Base-by-base conservation (phyloP, 2,888 invertebrate species). In the Thecophora atra region DNA sequence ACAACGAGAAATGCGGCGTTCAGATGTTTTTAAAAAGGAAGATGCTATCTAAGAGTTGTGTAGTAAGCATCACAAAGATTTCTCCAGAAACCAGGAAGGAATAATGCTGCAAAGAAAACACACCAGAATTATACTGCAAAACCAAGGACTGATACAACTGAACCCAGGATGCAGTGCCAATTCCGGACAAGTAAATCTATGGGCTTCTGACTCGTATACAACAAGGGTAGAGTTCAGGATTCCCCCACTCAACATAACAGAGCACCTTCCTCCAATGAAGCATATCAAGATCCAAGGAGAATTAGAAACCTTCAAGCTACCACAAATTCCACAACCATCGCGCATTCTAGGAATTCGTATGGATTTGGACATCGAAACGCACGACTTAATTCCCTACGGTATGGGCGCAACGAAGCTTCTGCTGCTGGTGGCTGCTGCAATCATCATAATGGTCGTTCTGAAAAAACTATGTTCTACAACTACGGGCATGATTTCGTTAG, bases 91-190 rank as follows among this genome's bases (percentile, higher is more conserved):
- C 21, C 11, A 56, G 7, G 56, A 56, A 56, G 21, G 56, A 24
- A 11, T 6, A 21, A 13, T 19, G 21, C 6, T 56, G 56, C 24
- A 21, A 21, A 56, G 56, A 56, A 6, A 5, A 19, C 56, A 13
- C 7, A 7, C 19, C 56, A 56, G 11, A 5, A 21, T 56, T 11
- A 56, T 21, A 24, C 56, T 56, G 11, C n/a, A 56, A n/a, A 21
- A 56, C 21, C 56, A 56, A 56, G 56, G 56, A 21, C 19, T 56
- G 6, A n/a, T 56, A 24, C 56, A 56, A 56, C 21, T 56, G 13
- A 56, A 56, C 56, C 56, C 56, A 56, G 56, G 56, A 56, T 56
- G 56, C 56, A n/a, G n/a, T 19, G 56, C 19, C 19, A 56, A 19
- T 21, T 56, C 24, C 6, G n/a, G 11, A 56, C 19, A 56, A 56